Conservation (phyloP, 2,888 invertebrate genomes). For the Barypeithes pellucidus region DNA sequence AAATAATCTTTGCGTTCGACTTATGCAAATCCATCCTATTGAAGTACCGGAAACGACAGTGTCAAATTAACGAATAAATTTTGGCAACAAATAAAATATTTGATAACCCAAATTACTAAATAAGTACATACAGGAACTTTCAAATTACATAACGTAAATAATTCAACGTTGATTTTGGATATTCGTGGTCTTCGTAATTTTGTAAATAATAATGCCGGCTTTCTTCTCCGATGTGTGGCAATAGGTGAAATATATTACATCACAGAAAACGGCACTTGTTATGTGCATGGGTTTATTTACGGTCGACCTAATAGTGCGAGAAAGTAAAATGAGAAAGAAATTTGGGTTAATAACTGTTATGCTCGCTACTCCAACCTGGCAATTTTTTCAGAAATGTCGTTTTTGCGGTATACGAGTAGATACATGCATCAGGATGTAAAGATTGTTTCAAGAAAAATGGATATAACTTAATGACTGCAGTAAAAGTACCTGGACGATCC, state of each 20-base stretch:
- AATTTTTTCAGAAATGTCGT: no score
- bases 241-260: not conserved
- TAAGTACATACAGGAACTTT: slow-evolving; percentile 10
- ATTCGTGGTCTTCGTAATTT: not conserved
- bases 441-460: no score
- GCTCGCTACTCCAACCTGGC: no score
- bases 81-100: not conserved
- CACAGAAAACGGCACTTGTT: slow-evolving; percentile 24
- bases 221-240: slow-evolving; percentile 9
- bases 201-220: not conserved
- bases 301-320: no score
- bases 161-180: not conserved
- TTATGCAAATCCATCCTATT: no score
- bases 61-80: not conserved
- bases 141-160: slow-evolving; percentile 12
- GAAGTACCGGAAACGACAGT: not conserved
- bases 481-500: no score
- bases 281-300: not conserved
- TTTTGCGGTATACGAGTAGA: no score
- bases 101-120: not conserved
- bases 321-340: no score
- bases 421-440: no score
- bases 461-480: no score
- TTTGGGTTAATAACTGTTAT: no score
- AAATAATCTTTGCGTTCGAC: no score